A percentile compares a stretch with the other conserved stretches of the same genome.
Conservation (phyloP, 2,113 vertebrate species). For the Eidolon helvum region DNA sequence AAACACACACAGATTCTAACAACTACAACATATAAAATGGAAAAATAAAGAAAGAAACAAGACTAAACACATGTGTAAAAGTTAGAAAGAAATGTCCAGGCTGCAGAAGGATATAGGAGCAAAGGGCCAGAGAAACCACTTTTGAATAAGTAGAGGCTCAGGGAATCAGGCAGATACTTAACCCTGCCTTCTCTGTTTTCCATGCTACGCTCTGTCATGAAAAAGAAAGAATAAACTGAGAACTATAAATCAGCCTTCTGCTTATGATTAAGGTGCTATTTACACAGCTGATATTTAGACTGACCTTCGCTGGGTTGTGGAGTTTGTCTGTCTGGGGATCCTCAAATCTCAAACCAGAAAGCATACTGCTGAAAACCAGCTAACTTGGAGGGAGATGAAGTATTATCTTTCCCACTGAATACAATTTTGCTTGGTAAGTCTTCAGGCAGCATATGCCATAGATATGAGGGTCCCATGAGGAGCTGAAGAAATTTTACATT, state of each 20-base stretch:
- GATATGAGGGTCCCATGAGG: constrained; percentile 56
- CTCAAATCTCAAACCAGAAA: constrained; percentile 76
- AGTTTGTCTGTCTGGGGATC: constrained; percentile 86
- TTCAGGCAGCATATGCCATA: neutral
- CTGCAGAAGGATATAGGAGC: neutral
- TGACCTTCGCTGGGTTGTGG: constrained; percentile 83
- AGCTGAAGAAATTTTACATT: constrained; percentile 30
- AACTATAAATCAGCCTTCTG: constrained; percentile 73
- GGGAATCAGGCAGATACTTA: neutral
- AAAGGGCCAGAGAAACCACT: neutral
- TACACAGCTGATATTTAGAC: constrained; percentile 84
- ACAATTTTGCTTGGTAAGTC: constrained; percentile 57
- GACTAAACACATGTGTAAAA: neutral
- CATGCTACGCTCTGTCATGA: constrained; percentile 56
- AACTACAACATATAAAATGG: neutral
- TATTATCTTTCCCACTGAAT: constrained; percentile 72
- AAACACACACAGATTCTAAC: neutral
- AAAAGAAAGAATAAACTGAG: constrained; percentile 73
- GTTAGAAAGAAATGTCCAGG: neutral
- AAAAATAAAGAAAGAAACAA: neutral
- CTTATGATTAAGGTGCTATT: constrained; percentile 76
- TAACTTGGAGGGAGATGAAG: constrained; percentile 79
- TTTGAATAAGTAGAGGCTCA: neutral
- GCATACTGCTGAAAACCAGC: constrained; percentile 72
- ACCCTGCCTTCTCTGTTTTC: neutral